Evolutionary conservation across 2,797 vertebrate genomes (phyloP), one percentile per base, ranked within the genome.

Genomic region (Avahi laniger): DNA sequence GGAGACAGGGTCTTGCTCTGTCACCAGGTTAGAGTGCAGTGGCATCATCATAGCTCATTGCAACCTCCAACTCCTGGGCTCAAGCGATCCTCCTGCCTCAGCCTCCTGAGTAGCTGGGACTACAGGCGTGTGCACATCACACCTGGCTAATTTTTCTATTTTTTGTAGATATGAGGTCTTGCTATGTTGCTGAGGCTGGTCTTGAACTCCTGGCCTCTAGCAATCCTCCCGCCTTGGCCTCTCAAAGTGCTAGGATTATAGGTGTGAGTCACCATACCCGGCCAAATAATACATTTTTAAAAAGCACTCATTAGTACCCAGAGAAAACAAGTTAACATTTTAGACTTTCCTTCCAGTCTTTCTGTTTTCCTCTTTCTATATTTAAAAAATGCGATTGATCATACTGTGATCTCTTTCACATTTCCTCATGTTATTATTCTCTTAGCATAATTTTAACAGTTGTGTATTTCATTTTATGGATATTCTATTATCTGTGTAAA

Each of bases 271-370:
- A 76, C 46, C 20, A 48, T 1, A 22, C 33, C 73, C 22, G 3
- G 63, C 7, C 33, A 69, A 38, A 69, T 69, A 52, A 79, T 63
- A n/a, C 72, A 75, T 80, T 79, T 82, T 93, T 75, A 14, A 3
- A 83, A 95, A 72, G 85, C 69, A 84, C n/a, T 57, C 15, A 90
- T 52, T 52, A 63, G 18, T 38, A 83, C 10, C 67, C 67, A 83
- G 41, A 88, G 48, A 91, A 94, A 96, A 81, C 1, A 15, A 89
- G 48, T 78, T 82, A 86, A 54, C 54, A 83, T 80, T 86, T 88
- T 92, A 20, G 38, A 91, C 67, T 94, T 93, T 96, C 83, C 52
- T 72, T 89, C 41, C 22, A 84, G 43, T 78, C 33, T 80, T 80
- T 63, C 84, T 48, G 33, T 72, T 17, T 50, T 72, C 8, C 3